Percentiles rank a stretch among this genome's conserved stretches.
Evolutionary conservation across 2,888 invertebrate species (phyloP).

Genomic region (Tachina grossa): DNA sequence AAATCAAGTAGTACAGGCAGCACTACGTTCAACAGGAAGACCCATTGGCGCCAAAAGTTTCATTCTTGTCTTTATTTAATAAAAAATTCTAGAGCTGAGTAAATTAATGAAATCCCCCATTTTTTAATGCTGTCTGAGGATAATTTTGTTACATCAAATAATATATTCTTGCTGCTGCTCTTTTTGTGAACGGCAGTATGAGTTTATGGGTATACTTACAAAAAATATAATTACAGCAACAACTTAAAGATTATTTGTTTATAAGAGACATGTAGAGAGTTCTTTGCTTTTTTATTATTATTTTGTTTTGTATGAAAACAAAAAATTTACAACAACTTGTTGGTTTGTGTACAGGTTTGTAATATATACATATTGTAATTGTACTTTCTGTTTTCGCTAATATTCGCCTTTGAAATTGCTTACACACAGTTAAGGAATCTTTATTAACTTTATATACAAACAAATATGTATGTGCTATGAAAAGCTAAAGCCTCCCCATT

Average conservation of each 20-base stretch:
- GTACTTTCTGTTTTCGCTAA: neutral
- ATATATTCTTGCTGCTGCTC: neutral
- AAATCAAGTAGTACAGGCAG: too few species aligned
- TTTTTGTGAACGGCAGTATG: neutral
- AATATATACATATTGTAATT: neutral
- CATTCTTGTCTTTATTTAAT: neutral
- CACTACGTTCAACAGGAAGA: too few species aligned
- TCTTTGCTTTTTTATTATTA: constrained; percentile 1
- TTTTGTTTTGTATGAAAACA: neutral
- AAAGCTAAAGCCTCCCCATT: constrained; percentile 17
- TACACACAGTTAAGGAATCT: constrained; percentile 18
- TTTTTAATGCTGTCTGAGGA: too few species aligned
- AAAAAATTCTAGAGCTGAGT: neutral
- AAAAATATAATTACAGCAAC: constrained; percentile 29
- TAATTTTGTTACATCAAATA: neutral
- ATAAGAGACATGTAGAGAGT: neutral
- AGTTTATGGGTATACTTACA: constrained; percentile 1
- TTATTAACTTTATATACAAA: constrained; percentile 32
- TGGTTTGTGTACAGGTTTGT: constrained; percentile 41
- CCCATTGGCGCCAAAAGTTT: too few species aligned
- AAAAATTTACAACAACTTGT: constrained; percentile 66
- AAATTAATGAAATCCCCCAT: too few species aligned
- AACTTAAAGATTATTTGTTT: constrained; percentile 25
- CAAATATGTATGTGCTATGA: neutral
- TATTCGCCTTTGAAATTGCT: constrained; percentile 29